phyloP scores from a whole-genome alignment of 2,888 invertebrate species.

The Laothoe populi region DNA sequence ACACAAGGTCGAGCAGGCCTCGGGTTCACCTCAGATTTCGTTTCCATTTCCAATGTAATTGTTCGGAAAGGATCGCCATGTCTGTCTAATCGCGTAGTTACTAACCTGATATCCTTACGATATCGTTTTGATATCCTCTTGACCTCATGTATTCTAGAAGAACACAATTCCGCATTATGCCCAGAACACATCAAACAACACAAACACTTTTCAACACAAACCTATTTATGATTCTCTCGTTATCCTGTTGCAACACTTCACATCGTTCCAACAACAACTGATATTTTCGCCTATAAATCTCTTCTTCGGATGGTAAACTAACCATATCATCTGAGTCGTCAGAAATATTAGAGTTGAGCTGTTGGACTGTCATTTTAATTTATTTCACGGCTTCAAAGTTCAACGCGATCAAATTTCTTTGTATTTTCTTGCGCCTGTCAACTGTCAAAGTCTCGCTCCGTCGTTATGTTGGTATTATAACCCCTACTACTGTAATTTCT shows the following conservation, averaged over 20 bases:
- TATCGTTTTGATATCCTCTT: slow-evolving; percentile 88
- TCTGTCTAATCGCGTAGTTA: slow-evolving; percentile 88
- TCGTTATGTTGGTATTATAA: slow-evolving; percentile 42
- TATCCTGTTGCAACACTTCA: slow-evolving; percentile 90
- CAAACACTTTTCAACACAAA: slow-evolving; percentile 55
- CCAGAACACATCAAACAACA: slow-evolving; percentile 37
- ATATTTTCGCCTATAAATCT: slow-evolving; percentile 90
- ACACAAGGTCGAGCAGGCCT: slow-evolving; percentile 52
- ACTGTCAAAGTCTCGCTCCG: slow-evolving; percentile 41
- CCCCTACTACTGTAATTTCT: neutral
- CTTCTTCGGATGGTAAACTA: slow-evolving; percentile 85
- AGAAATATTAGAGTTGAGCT: slow-evolving; percentile 82
- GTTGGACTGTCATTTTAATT: slow-evolving; percentile 85
- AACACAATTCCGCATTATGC: slow-evolving; percentile 41
- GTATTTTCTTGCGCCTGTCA: slow-evolving; percentile 61
- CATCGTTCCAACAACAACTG: slow-evolving; percentile 90
- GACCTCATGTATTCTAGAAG: slow-evolving; percentile 87
- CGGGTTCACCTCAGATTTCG: slow-evolving; percentile 63
- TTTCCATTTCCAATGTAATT: slow-evolving; percentile 84
- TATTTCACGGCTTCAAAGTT: slow-evolving; percentile 79
- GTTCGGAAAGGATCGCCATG: slow-evolving; percentile 89
- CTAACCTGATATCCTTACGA: slow-evolving; percentile 88
- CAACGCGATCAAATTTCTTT: slow-evolving; percentile 76
- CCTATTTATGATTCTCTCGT: slow-evolving; percentile 89
- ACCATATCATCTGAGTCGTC: slow-evolving; percentile 84